Evolutionary conservation across 2,113 vertebrate species (phyloP).

Genomic region (Eublepharis macularius): DNA sequence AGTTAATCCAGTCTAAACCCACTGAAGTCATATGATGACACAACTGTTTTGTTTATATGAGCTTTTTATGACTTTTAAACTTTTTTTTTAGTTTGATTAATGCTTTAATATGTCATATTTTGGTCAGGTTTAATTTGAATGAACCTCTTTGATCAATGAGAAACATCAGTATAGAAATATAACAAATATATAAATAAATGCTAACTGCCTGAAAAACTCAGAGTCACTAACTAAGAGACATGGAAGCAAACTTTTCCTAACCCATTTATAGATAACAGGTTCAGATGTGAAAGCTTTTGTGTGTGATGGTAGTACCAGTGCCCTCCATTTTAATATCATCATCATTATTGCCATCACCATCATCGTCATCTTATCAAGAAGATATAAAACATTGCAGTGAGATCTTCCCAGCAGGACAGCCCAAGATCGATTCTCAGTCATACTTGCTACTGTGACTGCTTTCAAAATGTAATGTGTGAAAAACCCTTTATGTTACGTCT

Average conservation of each 20-base stretch:
- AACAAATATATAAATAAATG: too few species aligned
- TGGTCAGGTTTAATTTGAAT: too few species aligned
- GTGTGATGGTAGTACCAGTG: background rate
- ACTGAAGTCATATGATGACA: too few species aligned
- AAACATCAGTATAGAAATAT: too few species aligned
- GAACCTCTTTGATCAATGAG: too few species aligned
- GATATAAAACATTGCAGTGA: background rate
- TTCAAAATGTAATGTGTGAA: background rate
- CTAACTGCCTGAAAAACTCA: background rate
- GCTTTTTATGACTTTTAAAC: too few species aligned
- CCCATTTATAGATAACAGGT: background rate
- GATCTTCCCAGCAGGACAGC: background rate
- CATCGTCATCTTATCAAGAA: background rate
- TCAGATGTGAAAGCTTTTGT: background rate
- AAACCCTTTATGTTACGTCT: background rate
- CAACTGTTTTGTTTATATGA: too few species aligned
- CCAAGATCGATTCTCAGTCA: background rate
- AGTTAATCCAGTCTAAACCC: too few species aligned
- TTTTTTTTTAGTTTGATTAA: background rate
- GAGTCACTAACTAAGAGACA: background rate
- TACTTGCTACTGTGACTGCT: background rate
- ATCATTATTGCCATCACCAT: too few species aligned
- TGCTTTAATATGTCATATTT: too few species aligned
- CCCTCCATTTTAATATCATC: background rate
- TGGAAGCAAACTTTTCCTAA: background rate